Percentiles rank a stretch among this genome's conserved stretches.
Conservation (phyloP, 2,113 vertebrate genomes). For the Epinephelus moara region DNA sequence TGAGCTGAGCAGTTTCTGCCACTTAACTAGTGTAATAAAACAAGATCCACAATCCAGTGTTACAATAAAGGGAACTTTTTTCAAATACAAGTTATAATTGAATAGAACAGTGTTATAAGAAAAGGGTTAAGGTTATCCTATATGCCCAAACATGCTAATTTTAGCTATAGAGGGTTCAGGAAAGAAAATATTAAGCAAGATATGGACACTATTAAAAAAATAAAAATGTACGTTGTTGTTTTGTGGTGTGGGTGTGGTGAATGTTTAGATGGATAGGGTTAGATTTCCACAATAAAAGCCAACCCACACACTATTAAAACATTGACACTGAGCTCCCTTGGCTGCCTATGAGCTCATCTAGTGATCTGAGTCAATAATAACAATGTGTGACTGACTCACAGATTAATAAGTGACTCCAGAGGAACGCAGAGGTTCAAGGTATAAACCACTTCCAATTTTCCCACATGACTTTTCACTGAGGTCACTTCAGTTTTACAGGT, state of each 20-base stretch:
- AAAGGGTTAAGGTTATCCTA: not conserved
- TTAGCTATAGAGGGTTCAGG: not conserved
- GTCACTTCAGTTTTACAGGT: slow-evolving; percentile 22
- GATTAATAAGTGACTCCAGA: slow-evolving; percentile 80
- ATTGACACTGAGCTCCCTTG: not conserved
- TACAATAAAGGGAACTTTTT: not conserved
- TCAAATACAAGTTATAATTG: not conserved
- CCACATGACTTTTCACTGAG: slow-evolving; percentile 44
- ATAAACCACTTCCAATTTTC: slow-evolving; percentile 45
- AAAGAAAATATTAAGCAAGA: not conserved
- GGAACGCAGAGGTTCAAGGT: slow-evolving; percentile 69
- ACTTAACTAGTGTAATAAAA: not conserved
- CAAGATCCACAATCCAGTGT: not conserved
- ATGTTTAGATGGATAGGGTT: too few relatives aligned
- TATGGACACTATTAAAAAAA: too few relatives aligned
- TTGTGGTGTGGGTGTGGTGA: too few relatives aligned
- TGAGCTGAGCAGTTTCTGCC: not conserved
- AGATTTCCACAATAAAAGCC: too few relatives aligned
- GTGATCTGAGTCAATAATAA: not conserved
- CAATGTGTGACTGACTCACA: not conserved
- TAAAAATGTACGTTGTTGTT: too few relatives aligned
- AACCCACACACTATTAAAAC: not conserved
- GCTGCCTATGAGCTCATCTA: not conserved
- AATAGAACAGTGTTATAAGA: not conserved
- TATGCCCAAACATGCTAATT: not conserved